Evolutionary conservation across 2,888 invertebrate species (phyloP).

Genomic region (Heliconius sara): DNA sequence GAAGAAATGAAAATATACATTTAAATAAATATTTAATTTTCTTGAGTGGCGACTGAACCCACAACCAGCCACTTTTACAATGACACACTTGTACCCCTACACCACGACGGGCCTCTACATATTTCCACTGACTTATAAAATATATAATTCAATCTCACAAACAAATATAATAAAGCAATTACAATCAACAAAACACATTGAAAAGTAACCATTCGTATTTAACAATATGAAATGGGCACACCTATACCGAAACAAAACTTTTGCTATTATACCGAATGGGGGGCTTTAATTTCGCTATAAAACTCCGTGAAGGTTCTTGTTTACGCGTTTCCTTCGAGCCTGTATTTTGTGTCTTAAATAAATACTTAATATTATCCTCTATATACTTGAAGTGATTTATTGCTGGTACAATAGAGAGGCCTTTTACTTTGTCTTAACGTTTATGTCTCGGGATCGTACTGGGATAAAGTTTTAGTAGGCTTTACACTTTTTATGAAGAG

Average conservation of each 20-base stretch:
- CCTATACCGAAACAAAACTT: slow-evolving; percentile 57
- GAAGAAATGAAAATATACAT: too few species aligned
- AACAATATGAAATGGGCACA: slow-evolving; percentile 26
- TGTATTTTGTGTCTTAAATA: slow-evolving; percentile 30
- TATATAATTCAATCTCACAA: not conserved
- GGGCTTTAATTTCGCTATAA: slow-evolving; percentile 75
- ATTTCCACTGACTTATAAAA: not conserved
- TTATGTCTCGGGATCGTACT: slow-evolving; percentile 15
- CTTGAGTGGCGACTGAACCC: too few species aligned
- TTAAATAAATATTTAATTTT: too few species aligned
- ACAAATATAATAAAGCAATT: not conserved
- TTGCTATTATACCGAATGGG: slow-evolving; percentile 69
- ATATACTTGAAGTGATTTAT: slow-evolving; percentile 32
- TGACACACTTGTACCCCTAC: too few species aligned
- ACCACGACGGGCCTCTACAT: too few species aligned
- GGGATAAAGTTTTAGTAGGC: slow-evolving; percentile 18
- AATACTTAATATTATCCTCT: slow-evolving; percentile 38
- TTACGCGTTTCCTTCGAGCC: slow-evolving; percentile 39
- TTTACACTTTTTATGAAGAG: slow-evolving; percentile 8
- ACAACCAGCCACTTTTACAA: too few species aligned
- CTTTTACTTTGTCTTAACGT: slow-evolving; percentile 32
- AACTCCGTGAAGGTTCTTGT: slow-evolving; percentile 54
- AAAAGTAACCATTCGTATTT: slow-evolving; percentile 14
- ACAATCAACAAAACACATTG: slow-evolving; percentile 4
- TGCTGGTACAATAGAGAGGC: slow-evolving; percentile 12